phyloP scores from a whole-genome alignment of 2,888 invertebrate genomes.

The Drosophila heteroneura region DNA sequence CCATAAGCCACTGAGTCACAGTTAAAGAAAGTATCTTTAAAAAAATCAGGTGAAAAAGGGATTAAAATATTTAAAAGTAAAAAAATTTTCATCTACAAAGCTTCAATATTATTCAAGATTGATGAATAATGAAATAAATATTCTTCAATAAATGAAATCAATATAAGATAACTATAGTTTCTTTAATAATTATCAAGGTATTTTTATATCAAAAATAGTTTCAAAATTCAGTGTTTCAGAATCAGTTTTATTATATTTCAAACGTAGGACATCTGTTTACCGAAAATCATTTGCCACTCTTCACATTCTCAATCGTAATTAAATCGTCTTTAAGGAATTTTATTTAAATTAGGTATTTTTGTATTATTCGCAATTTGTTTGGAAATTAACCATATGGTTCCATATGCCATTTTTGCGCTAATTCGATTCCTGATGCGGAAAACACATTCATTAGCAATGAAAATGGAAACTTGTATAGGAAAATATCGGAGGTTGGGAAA shows the following conservation, averaged over 20 bases:
- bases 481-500: slow-evolving; percentile 7
- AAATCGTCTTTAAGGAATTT: slow-evolving; percentile 24
- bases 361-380: slow-evolving; percentile 31
- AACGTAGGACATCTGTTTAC: slow-evolving; percentile 10
- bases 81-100: not conserved
- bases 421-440: slow-evolving; percentile 6
- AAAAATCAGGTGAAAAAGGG: slow-evolving; percentile 5
- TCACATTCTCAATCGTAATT: slow-evolving; percentile 4
- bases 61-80: slow-evolving; percentile 1
- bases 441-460: slow-evolving; percentile 1
- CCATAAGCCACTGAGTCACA: slow-evolving; percentile 13
- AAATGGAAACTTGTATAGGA: slow-evolving; percentile 3
- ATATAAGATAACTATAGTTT: not conserved
- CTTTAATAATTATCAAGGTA: not conserved
- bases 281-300: not conserved
- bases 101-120: not conserved
- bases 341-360: slow-evolving; percentile 3
- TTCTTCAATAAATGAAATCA: not conserved
- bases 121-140: not conserved
- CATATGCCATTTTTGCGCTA: slow-evolving; percentile 1
- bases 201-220: not conserved
- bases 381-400: slow-evolving; percentile 23
- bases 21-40: slow-evolving; percentile 27
- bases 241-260: not conserved
- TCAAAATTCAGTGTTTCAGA: no score